These are phyloP conservation scores for Rhegmatorhina hoffmannsi DNA, from an alignment of 2,113 vertebrate genomes.

Conservation along the genomic window DNA sequence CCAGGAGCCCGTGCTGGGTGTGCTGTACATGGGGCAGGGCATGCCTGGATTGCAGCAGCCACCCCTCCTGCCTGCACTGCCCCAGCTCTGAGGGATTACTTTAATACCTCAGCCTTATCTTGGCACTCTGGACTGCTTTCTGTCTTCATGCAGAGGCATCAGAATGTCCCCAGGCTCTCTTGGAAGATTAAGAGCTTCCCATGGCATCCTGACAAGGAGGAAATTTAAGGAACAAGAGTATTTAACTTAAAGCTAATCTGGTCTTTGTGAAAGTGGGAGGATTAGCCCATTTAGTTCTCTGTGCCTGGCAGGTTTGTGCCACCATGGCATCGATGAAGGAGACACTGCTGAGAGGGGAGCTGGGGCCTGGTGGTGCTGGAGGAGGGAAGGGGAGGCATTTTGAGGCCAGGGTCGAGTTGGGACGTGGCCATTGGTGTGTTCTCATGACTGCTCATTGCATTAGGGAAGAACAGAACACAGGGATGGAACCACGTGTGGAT, in stretches of 20 bases:
- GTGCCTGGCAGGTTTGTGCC: constrained; percentile 43
- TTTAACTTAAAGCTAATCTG: constrained; percentile 77
- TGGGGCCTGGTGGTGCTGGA: background rate
- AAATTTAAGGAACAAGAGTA: constrained; percentile 74
- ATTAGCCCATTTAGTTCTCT: constrained; percentile 55
- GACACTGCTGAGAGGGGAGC: constrained; percentile 7
- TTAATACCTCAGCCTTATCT: background rate
- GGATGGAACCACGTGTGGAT: accelerated
- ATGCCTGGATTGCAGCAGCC: background rate
- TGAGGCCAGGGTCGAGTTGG: background rate
- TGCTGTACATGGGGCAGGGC: accelerated
- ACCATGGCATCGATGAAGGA: constrained; percentile 26
- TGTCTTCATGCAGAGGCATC: constrained; percentile 51
- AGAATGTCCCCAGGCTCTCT: constrained; percentile 65
- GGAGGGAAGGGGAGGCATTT: background rate
- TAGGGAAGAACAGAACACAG: background rate
- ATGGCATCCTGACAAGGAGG: constrained; percentile 74
- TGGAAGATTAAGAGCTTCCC: constrained; percentile 78
- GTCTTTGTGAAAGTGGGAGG: constrained; percentile 71
- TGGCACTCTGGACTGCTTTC: background rate
- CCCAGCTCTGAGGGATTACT: background rate
- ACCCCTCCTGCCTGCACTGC: background rate
- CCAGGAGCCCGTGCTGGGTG: background rate
- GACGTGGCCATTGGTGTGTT: background rate
- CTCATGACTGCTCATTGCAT: accelerated